Evolutionary conservation across 2,888 invertebrate species (phyloP), one percentile per base, ranked within the genome.

Genomic region (Diarsia mendica): DNA sequence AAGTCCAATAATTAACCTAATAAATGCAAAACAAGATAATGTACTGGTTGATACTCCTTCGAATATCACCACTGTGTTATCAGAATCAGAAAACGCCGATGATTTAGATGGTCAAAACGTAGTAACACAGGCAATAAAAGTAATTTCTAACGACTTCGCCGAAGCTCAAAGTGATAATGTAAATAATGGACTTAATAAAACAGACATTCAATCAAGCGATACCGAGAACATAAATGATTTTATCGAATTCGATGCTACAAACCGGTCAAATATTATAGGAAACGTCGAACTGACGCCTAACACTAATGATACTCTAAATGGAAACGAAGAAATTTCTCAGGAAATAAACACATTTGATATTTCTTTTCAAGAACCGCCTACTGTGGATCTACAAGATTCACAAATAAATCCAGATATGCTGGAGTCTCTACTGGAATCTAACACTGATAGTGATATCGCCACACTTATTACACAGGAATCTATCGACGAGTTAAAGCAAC

Each of bases 401-500:
- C 61, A 69, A 63, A 68, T 66, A 18, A 68, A 72, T 63, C 46
- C 77, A 44, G 71, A 80, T 20, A 63, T 67, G 33, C 33, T 84
- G 20, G 83, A 79, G 51, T 60, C 71, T 6, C 39, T 78, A 46
- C 46, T 66, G 11, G 64, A 72, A 51, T 51, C 49, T 23, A 68
- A 78, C 60, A 53, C 67, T 28, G 84, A 85, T 28, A 67, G 51
- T 28, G 83, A 87, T 51, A 74, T 84, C 6, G 55, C 67, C 33
- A 80, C 83, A 61, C 69, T 86, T 28, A 73, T 84, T 28, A 82
- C 80, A 58, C 78, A 78, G 20, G 74, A 87, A 64, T 73, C 75
- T 11, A 78, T 67, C 53, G 64, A 49, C 10, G 72, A 64, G 23
- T 33, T 53, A 20, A 61, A 55, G 13, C 48, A 76, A 53, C 33